Percentiles rank a stretch among this genome's conserved stretches.
phyloP scores from a whole-genome alignment of 2,797 vertebrate species.

The Tokudaia tokunoshimensis region DNA sequence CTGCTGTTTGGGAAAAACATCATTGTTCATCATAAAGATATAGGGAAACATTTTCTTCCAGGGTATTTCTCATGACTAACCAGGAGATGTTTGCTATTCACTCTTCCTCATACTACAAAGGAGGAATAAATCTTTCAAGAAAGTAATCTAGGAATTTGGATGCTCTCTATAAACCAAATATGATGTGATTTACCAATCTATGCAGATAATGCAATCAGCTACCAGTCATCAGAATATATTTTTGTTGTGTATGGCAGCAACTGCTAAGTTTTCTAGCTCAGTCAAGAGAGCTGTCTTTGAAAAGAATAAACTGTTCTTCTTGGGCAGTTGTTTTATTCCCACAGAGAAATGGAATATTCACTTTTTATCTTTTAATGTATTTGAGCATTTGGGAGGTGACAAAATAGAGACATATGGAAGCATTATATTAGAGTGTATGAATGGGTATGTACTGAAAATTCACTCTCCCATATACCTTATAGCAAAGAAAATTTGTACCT shows the following conservation, averaged over 20 bases:
- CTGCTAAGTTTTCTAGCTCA: constrained; percentile 8
- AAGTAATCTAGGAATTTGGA: constrained; percentile 66
- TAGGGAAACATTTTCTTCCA: constrained; percentile 56
- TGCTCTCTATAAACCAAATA: constrained; percentile 49
- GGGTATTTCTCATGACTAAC: constrained; percentile 55
- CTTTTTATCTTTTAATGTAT: constrained; percentile 66
- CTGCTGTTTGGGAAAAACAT: background rate
- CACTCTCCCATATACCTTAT: background rate
- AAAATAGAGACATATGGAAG: constrained; percentile 55
- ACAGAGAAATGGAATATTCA: constrained; percentile 24
- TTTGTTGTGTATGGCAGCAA: constrained; percentile 63
- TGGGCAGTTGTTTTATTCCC: constrained; percentile 29
- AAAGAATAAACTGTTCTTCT: constrained; percentile 59
- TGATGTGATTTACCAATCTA: constrained; percentile 59
- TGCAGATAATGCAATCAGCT: constrained; percentile 37
- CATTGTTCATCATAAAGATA: constrained; percentile 33
- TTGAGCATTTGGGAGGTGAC: constrained; percentile 44
- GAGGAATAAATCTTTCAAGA: constrained; percentile 61
- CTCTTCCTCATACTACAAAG: constrained; percentile 46
- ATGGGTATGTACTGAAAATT: background rate
- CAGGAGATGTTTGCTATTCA: constrained; percentile 57
- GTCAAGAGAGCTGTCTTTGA: constrained; percentile 8
- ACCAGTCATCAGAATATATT: constrained; percentile 32
- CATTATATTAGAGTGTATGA: background rate
- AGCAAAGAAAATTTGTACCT: background rate